Evolutionary conservation across 2,113 vertebrate species (phyloP).

Genomic region (Rhipidura dahli): DNA sequence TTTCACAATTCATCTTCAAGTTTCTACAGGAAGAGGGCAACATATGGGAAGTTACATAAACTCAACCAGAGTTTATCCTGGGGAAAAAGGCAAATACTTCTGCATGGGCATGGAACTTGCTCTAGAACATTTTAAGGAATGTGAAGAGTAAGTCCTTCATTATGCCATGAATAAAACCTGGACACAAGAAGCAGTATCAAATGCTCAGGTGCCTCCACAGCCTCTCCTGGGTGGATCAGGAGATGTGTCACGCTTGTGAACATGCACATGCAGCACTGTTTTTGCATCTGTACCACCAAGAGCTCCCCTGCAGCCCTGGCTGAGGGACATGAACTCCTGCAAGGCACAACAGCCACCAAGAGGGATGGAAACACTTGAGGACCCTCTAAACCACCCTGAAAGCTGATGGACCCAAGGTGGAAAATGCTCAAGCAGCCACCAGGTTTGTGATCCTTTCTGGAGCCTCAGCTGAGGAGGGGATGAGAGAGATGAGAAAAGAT

Average conservation of each 20-base stretch:
- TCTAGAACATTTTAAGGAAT: not conserved
- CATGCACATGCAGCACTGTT: fast-evolving
- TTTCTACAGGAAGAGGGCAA: not conserved
- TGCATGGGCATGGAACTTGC: not conserved
- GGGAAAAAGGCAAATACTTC: not conserved
- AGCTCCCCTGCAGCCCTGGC: not conserved
- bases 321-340: not conserved
- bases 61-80: not conserved
- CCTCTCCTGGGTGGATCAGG: not conserved
- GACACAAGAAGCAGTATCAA: not conserved
- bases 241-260: not conserved
- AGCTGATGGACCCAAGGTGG: fast-evolving
- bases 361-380: not conserved
- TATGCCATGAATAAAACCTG: fast-evolving
- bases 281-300: not conserved
- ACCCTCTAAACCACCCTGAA: not conserved
- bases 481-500: not conserved
- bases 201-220: not conserved
- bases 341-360: not conserved
- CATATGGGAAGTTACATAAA: constrained; percentile 33
- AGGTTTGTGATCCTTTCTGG: not conserved
- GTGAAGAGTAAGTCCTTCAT: not conserved
- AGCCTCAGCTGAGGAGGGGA: fast-evolving
- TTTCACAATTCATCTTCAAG: not conserved
- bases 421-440: fast-evolving